These are phyloP conservation scores for Hydrophis major DNA, from an alignment of 2,797 vertebrate genomes.

Conservation along the genomic window DNA sequence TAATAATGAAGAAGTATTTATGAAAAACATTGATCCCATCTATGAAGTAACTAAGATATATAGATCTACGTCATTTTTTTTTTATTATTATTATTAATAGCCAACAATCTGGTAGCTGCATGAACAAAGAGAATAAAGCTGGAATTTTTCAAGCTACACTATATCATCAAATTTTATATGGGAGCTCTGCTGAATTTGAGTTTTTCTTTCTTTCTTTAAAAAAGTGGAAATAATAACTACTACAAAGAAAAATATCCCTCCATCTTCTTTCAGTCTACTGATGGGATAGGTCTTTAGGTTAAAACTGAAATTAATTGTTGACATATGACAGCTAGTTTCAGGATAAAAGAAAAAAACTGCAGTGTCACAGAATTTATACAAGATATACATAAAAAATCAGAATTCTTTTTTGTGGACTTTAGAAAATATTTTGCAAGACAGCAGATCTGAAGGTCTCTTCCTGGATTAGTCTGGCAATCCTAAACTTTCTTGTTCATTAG, in stretches of 20 bases:
- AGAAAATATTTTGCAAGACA: background rate
- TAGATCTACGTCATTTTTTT: background rate
- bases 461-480: background rate
- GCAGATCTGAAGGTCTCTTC: background rate
- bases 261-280: background rate
- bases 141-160: no score
- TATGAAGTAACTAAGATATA: background rate
- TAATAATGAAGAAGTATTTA: background rate
- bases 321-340: background rate
- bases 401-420: background rate
- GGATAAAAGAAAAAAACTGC: background rate
- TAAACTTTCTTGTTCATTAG: background rate
- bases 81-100: background rate
- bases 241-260: no score
- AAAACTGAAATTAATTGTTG: background rate
- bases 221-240: background rate
- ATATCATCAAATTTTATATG: no score
- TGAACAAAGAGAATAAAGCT: background rate
- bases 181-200: background rate
- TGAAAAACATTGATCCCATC: background rate
- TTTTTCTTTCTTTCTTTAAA: no score
- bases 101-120: background rate
- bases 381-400: background rate
- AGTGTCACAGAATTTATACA: background rate
- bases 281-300: background rate